Evolutionary conservation across 2,888 invertebrate genomes (phyloP), one percentile per base, ranked within the genome.

Genomic region (Agrilus cyanescens): DNA sequence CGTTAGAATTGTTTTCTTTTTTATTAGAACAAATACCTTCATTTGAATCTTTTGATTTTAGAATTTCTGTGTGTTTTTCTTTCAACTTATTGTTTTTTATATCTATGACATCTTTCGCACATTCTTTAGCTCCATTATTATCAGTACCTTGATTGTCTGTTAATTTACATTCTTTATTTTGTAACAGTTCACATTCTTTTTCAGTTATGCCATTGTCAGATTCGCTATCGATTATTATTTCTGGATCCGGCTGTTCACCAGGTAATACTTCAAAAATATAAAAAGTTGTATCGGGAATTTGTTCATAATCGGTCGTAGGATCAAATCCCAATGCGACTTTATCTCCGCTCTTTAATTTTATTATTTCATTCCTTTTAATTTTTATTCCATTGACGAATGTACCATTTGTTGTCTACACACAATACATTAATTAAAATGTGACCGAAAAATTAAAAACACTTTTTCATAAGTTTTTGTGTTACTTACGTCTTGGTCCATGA

Each of bases 371-470:
- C 31, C 65, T 56, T 12, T 59, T 48, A 50, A 75, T 70, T 55
- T 55, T 63, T 4, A 53, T 54, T 2, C 60, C 59, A 40, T 76
- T 77, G 40, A 78, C 59, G 59, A 59, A 78, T 14, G 75, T 66
- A 38, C 78, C 78, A 67, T 78, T 78, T 4, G 72, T 64, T 57
- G 76, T 78, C 78, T 78, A 55, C 48, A 69, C n/a, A n/a, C n/a
- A n/a, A 66, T 47, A 46, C 44, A 53, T 46, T 51, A 37, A 41
- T 25, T 33, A 38, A 2, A 14, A 31, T 25, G 13, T 15, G 16
- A 34, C 15, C 20, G 7, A 4, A 4, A 20, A 20, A 5, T 5
- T 20, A 20, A 20, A 29, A 14, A 13, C 4, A 42, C 31, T 33
- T 4, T 29, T 20, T 15, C 20, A 15, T 14, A n/a, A n/a, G n/a